Base-by-base conservation (phyloP, 2,888 invertebrate genomes). In the Polydrusus pterygomalis region DNA sequence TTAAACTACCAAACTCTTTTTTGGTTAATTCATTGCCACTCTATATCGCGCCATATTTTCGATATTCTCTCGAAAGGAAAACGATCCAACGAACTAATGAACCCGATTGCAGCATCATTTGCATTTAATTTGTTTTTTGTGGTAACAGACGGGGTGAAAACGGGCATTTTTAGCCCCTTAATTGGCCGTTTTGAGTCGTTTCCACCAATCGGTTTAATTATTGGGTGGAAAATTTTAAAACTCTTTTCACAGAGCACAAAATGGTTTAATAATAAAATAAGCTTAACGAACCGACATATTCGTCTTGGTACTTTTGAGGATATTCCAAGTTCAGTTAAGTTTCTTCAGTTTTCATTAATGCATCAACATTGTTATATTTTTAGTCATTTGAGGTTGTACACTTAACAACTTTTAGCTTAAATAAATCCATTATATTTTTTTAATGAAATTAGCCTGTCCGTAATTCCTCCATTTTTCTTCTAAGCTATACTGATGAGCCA, bases 71-170 rank as follows among this genome's bases (percentile, higher is more conserved):
- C 17, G 25, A 58, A 58, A 38, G 34, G 58, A 58, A 58, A 34
- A 38, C 38, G 56, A 34, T 30, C 38, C 58, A 10, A 54, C 1
- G 30, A 64, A 15, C 38, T 40, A 54, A 49, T 34, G 47, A 47
- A 17, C 17, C 15, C 47, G 64, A 64, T 54, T 67, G 54, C 67
- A 67, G 34, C 67, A 40, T 38, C 54, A 54, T 54, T 49, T 54
- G 67, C 54, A 67, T 51, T 54, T 67, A 67, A 67, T 67, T 67
- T 54, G 67, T 67, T 54, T 67, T 51, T 51, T 54, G 67, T 18
- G 49, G 18, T 54, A 65, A 51, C 51, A 65, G 49, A 65, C 54
- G 38, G 54, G 51, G 54, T 54, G 67, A 34, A 30, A 54, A 67
- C 54, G 34, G 54, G 40, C 25, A 67, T 40, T 67, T 64, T 67